Percentiles rank a stretch among this genome's conserved stretches.
Evolutionary conservation across 1,140 invertebrate genomes (phyloP).

Genomic region (Drosophila triauraria): DNA sequence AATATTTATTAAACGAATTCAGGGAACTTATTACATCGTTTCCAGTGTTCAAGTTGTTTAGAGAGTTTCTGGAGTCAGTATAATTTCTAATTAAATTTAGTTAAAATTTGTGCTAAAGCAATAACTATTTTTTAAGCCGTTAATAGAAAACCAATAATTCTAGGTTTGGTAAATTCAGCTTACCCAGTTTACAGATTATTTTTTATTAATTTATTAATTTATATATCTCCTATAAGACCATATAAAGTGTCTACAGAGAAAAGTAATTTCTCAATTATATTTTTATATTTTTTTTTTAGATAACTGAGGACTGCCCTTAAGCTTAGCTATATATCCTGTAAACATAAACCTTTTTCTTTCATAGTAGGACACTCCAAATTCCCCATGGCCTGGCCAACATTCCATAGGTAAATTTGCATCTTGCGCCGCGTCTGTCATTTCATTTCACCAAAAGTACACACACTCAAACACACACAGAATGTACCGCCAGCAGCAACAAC

Average conservation of each 20-base stretch:
- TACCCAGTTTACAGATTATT: background rate
- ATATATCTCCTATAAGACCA: too few species aligned
- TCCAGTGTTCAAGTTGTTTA: too few species aligned
- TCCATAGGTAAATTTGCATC: conserved; percentile 83
- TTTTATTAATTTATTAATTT: too few species aligned
- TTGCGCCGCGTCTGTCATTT: conserved; percentile 80
- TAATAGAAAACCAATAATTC: too few species aligned
- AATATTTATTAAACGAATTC: too few species aligned
- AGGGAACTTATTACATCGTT: too few species aligned
- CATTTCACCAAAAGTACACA: conserved; percentile 81
- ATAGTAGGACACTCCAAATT: conserved; percentile 36
- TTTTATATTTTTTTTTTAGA: too few species aligned
- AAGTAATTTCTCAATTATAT: too few species aligned
- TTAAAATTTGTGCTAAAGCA: too few species aligned
- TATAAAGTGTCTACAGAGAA: background rate
- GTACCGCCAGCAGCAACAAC: conserved; percentile 39
- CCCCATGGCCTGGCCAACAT: conserved; percentile 50
- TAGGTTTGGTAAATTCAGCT: background rate
- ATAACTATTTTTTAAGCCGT: too few species aligned
- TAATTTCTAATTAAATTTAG: too few species aligned
- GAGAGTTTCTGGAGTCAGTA: too few species aligned
- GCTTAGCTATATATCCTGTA: background rate
- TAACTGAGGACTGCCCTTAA: background rate
- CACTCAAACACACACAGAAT: conserved; percentile 27
- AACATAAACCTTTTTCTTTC: background rate